These are phyloP conservation scores for Graptemys geographica DNA, from an alignment of 2,797 vertebrate genomes.

Conservation along the genomic window DNA sequence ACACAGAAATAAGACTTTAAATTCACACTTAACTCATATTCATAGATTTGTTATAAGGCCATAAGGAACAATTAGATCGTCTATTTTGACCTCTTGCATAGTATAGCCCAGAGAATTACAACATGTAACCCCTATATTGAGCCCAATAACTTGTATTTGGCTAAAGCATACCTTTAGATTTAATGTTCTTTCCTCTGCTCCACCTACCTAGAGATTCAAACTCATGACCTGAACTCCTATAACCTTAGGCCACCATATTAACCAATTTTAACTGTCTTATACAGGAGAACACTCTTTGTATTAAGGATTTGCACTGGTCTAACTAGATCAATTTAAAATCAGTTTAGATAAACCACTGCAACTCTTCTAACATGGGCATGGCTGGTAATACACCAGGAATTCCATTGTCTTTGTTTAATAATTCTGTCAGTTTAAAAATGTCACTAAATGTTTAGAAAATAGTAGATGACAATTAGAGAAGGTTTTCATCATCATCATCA, in stretches of 20 bases:
- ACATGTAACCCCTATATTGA: neutral
- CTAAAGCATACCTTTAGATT: slow-evolving; percentile 61
- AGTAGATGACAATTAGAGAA: neutral
- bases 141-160: neutral
- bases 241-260: slow-evolving; percentile 43
- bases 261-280: slow-evolving; percentile 16
- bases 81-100: slow-evolving; percentile 1
- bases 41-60: neutral
- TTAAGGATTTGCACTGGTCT: slow-evolving; percentile 37
- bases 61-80: slow-evolving; percentile 40
- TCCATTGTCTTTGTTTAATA: slow-evolving; percentile 64
- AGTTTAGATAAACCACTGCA: neutral
- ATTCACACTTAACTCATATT: slow-evolving; percentile 29
- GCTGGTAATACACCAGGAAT: slow-evolving; percentile 36
- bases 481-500: neutral
- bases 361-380: neutral
- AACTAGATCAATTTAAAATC: slow-evolving; percentile 54
- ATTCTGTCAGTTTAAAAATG: slow-evolving; percentile 32
- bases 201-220: neutral
- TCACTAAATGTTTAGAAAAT: slow-evolving; percentile 62
- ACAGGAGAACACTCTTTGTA: neutral
- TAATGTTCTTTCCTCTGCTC: slow-evolving; percentile 54
- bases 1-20: neutral
- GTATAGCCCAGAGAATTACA: neutral
- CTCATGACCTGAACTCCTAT: no score